Evolutionary conservation across 2,797 vertebrate species (phyloP).

Genomic region (Champsocephalus esox): DNA sequence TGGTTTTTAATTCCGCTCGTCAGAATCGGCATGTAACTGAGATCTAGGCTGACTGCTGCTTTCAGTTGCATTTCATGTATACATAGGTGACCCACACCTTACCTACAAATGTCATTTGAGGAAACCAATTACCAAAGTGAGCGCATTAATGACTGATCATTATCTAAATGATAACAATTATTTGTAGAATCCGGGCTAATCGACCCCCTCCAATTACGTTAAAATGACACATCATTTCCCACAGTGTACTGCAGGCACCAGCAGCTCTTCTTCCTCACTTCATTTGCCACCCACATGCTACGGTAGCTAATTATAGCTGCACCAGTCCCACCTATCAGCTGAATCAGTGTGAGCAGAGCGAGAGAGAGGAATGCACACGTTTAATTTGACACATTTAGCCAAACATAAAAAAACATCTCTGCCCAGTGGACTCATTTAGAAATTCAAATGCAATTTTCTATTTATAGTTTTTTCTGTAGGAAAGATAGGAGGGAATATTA

Average conservation of each 20-base stretch:
- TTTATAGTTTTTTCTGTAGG: neutral
- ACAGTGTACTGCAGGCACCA: slow-evolving; percentile 55
- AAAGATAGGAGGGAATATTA: neutral
- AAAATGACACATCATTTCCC: slow-evolving; percentile 50
- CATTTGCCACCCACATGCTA: slow-evolving; percentile 72
- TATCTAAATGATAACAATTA: no score
- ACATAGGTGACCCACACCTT: neutral
- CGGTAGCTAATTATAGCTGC: slow-evolving; percentile 80
- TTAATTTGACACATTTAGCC: slow-evolving; percentile 18
- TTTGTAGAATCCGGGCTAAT: slow-evolving; percentile 33
- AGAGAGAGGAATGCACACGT: slow-evolving; percentile 15
- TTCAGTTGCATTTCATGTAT: slow-evolving; percentile 17
- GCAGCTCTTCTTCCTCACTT: slow-evolving; percentile 65
- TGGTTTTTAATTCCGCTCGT: neutral
- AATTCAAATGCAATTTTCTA: neutral
- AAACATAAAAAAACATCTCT: neutral
- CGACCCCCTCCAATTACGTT: slow-evolving; percentile 19
- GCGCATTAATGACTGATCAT: slow-evolving; percentile 10
- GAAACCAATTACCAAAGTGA: neutral
- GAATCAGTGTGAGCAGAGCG: slow-evolving; percentile 61
- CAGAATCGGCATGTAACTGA: neutral
- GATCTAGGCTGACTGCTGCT: slow-evolving; percentile 10
- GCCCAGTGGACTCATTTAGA: neutral
- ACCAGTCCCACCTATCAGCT: slow-evolving; percentile 78
- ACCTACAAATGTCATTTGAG: neutral